Percentiles rank a stretch among this genome's conserved stretches.
These are phyloP conservation scores for Montipora capitata DNA, from an alignment of 92 coral and sea anemone genomes.

Conservation along the genomic window DNA sequence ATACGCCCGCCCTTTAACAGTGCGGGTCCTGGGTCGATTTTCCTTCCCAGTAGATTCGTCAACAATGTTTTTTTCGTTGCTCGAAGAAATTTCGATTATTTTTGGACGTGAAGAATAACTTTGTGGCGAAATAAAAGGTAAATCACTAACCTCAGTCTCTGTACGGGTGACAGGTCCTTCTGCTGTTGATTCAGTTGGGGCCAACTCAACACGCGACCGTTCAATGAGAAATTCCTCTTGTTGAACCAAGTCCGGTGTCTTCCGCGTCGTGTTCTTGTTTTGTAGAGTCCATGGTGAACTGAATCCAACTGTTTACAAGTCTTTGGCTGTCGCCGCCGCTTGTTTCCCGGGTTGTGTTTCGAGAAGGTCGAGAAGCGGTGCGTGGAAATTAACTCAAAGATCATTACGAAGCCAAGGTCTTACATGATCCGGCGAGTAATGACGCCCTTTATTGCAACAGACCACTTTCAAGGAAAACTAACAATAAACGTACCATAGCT, in stretches of 20 bases:
- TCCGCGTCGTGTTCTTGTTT: neutral
- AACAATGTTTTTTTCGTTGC: neutral
- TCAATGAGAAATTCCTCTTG: conserved; percentile 19
- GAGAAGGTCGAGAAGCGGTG: neutral
- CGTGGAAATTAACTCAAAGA: too few relatives aligned
- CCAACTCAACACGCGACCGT: neutral
- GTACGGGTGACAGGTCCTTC: neutral
- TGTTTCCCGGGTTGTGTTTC: too few relatives aligned
- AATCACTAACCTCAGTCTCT: conserved; percentile 19
- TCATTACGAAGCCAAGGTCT: too few relatives aligned
- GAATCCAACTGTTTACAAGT: conserved; percentile 1
- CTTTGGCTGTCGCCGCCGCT: neutral
- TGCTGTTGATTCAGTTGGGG: neutral
- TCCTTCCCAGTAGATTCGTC: neutral
- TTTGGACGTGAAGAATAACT: neutral
- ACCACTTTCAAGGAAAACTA: too few relatives aligned
- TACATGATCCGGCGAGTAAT: too few relatives aligned
- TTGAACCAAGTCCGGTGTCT: conserved; percentile 26
- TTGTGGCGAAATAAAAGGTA: neutral
- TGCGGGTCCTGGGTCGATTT: conserved; percentile 37
- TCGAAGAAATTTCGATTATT: conserved; percentile 6
- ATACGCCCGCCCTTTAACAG: conserved; percentile 28
- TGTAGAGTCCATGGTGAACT: conserved; percentile 22
- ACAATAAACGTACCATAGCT: too few relatives aligned
- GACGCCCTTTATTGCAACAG: too few relatives aligned